phyloP scores from a whole-genome alignment of 2,113 vertebrate species.

The Syrmaticus mikado region DNA sequence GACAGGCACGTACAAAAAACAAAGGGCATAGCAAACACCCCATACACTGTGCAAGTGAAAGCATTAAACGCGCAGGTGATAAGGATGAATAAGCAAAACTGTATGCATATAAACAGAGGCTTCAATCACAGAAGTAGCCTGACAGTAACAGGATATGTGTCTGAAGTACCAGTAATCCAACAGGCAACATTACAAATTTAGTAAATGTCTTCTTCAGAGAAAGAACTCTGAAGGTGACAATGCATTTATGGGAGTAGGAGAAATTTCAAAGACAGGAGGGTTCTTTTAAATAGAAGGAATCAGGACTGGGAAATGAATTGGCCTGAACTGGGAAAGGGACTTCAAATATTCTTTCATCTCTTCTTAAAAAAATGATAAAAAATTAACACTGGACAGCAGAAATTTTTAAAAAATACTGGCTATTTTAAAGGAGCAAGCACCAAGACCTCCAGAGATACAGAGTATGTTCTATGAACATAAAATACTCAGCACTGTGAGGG shows the following conservation, averaged over 20 bases:
- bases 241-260: background rate
- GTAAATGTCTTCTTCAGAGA: background rate
- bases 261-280: background rate
- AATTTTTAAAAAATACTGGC: background rate
- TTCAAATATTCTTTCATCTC: background rate
- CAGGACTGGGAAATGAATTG: background rate
- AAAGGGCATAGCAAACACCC: background rate
- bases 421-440: background rate
- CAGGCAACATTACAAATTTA: background rate
- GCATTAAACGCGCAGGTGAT: background rate
- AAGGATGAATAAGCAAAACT: background rate
- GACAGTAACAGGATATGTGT: background rate
- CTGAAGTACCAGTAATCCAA: background rate
- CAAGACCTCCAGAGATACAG: background rate
- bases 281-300: background rate
- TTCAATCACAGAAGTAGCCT: background rate
- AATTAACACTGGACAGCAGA: background rate
- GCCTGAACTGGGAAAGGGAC: background rate
- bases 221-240: background rate
- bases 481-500: background rate
- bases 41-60: background rate
- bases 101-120: background rate
- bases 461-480: background rate
- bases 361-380: accelerated
- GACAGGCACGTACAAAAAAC: background rate